Evolutionary conservation across 2,888 invertebrate genomes (phyloP), one percentile per base, ranked within the genome.

Genomic region (Agrochola lychnidis): DNA sequence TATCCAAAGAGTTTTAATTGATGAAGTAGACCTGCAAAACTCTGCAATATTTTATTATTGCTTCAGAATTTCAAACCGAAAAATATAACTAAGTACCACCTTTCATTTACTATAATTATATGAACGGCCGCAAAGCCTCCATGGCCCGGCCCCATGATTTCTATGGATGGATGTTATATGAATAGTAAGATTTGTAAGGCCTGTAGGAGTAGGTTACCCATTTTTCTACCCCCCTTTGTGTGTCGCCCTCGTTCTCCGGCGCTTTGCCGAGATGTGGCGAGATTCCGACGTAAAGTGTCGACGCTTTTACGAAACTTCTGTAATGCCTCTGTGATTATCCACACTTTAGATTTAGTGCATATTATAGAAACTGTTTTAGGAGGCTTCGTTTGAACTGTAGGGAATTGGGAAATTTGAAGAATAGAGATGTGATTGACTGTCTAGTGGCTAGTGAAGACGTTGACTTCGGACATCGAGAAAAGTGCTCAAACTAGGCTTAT

Each of bases 201-300:
- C 64, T 83, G 68, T 78, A 85, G 78, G 86, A 87, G 85, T 87
- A 83, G 87, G 87, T 90, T 87, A 90, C 89, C 89, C 88, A 90
- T 88, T 88, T 90, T 89, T 88, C 81, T 82, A 86, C 64, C 81
- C 83, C 86, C 84, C 87, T 90, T 90, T 90, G 86, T 88, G 78
- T 71, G 82, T 81, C 88, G 89, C 89, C 88, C 90, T 89, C 90
- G 83, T 91, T 91, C 88, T 80, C 79, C 70, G 51, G 22, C 81
- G 85, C 86, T 90, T 90, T 90, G 85, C 89, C 75, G 79, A 84
- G 88, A 89, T 85, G 90, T 88, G 77, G 78, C 56, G 83, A 84
- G 84, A 86, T 86, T 82, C 83, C 82, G 81, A 85, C 79, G 79
- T 77, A 82, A 87, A 88, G 85, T 88, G 88, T 82, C 80, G 79